Conservation (phyloP, 2,888 invertebrate species). For the Drosophila subsilvestris region DNA sequence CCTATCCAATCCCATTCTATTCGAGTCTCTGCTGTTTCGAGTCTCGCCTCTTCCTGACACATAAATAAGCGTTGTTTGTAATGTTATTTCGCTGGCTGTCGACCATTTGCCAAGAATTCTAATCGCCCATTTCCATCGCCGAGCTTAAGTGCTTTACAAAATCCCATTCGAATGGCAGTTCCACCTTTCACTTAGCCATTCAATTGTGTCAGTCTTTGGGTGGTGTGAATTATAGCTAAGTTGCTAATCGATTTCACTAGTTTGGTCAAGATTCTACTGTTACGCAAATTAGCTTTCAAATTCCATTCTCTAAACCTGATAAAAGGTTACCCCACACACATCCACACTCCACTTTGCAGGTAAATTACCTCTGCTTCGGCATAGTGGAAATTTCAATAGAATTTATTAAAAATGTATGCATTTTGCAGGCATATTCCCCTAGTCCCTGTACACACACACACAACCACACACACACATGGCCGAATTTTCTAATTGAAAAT, state of each 20-base stretch:
- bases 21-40: background rate
- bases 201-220: constrained; percentile 35
- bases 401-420: constrained; percentile 61
- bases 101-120: constrained; percentile 26
- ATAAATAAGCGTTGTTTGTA: constrained; percentile 50
- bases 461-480: constrained; percentile 23
- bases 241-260: constrained; percentile 10
- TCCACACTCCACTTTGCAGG: constrained; percentile 6
- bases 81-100: constrained; percentile 56
- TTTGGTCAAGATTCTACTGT: background rate
- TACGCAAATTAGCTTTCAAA: constrained; percentile 16
- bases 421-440: constrained; percentile 40
- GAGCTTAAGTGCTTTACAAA: constrained; percentile 53
- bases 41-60: constrained; percentile 1
- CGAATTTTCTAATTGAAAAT: constrained; percentile 69
- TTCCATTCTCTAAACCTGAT: background rate
- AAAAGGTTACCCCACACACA: constrained; percentile 7
- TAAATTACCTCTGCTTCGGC: constrained; percentile 22
- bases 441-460: constrained; percentile 26
- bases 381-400: constrained; percentile 34
- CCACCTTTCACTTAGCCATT: constrained; percentile 56
- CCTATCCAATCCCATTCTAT: background rate
- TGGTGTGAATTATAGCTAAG: constrained; percentile 49
- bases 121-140: constrained; percentile 41
- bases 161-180: constrained; percentile 50